Conservation (phyloP, 2,888 invertebrate genomes). For the Drosophila mimetica region DNA sequence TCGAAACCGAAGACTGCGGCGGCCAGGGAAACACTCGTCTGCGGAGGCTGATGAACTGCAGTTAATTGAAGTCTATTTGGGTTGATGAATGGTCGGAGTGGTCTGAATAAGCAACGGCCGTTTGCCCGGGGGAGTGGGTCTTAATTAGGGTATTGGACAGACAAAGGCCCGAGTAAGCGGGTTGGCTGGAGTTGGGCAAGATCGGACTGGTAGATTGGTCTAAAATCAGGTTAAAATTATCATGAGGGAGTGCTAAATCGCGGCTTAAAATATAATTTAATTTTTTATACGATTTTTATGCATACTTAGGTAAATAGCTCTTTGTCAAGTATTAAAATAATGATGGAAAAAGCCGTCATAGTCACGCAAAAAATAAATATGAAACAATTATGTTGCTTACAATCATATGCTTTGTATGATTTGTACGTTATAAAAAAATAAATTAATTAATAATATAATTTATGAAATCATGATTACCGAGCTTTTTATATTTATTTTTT, state of each 20-base stretch:
- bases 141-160: conserved; percentile 35
- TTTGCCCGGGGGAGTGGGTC: conserved; percentile 26
- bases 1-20: conserved; percentile 29
- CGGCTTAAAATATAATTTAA: background rate
- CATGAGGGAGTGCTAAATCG: background rate
- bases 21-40: background rate
- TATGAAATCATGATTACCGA: background rate
- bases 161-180: conserved; percentile 11
- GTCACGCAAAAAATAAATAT: background rate
- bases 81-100: conserved; percentile 33
- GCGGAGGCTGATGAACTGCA: conserved; percentile 28
- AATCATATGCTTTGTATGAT: background rate
- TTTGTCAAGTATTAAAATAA: no score
- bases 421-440: background rate
- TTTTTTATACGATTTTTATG: background rate
- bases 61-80: conserved; percentile 43
- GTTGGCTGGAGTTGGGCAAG: conserved; percentile 16
- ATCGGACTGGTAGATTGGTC: background rate
- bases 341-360: background rate
- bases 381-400: background rate
- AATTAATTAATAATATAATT: background rate
- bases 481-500: no score
- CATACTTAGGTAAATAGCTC: no score
- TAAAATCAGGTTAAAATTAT: background rate
- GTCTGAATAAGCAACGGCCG: conserved; percentile 3